Percentiles rank a stretch among this genome's conserved stretches.
Evolutionary conservation across 2,113 vertebrate species (phyloP).

Genomic region (Gnathonemus longibarbis): DNA sequence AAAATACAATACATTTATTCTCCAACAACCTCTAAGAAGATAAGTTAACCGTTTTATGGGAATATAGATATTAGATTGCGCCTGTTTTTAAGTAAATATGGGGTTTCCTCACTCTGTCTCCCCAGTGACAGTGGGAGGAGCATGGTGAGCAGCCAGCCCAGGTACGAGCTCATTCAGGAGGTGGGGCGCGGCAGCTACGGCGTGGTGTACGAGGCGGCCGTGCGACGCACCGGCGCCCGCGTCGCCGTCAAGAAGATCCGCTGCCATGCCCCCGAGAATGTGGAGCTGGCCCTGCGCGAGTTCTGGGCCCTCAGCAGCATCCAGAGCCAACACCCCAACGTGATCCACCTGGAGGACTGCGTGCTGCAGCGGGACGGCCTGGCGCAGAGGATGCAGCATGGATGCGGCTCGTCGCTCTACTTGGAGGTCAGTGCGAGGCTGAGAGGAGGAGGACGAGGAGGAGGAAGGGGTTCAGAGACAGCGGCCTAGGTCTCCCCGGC

Average conservation of each 20-base stretch:
- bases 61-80: neutral
- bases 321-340: conserved; percentile 95
- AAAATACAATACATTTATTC: neutral
- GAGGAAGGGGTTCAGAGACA: neutral
- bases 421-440: conserved; percentile 68
- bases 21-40: neutral
- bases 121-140: conserved; percentile 47
- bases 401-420: conserved; percentile 87
- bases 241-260: conserved; percentile 97
- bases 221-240: conserved; percentile 78
- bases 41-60: neutral
- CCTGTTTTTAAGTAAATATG: neutral
- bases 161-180: conserved; percentile 98
- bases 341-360: conserved; percentile 96
- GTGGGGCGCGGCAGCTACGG: conserved; percentile 96
- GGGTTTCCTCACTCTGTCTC: neutral
- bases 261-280: conserved; percentile 93
- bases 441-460: neutral
- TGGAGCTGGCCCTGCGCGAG: conserved; percentile 90
- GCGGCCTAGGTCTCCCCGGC: neutral
- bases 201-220: conserved; percentile 94
- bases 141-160: conserved; percentile 98
- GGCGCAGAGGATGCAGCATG: conserved; percentile 92
- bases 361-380: conserved; percentile 89
- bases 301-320: conserved; percentile 99